Conservation (phyloP, 35 echinoderm and acorn worm species). For the Heliocidaris erythrogramma region DNA sequence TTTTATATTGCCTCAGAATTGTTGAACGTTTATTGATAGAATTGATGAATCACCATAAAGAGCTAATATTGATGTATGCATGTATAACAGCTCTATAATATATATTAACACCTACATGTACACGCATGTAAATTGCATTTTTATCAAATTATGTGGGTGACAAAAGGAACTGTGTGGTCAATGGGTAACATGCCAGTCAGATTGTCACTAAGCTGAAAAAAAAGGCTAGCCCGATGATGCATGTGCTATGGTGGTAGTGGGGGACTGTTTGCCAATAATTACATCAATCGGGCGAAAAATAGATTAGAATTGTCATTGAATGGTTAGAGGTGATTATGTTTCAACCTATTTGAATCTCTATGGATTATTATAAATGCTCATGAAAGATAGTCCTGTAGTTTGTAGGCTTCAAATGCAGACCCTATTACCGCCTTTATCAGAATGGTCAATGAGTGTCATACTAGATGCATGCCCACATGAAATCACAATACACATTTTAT, state of each 20-base stretch:
- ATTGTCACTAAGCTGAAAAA: neutral
- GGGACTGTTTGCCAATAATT: neutral
- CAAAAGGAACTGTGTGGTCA: neutral
- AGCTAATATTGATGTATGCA: neutral
- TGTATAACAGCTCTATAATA: neutral
- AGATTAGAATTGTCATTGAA: constrained; percentile 6
- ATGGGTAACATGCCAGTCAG: neutral
- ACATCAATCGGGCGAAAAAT: neutral
- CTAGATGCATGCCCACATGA: neutral
- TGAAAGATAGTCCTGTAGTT: neutral
- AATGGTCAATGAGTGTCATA: neutral
- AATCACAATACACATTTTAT: neutral
- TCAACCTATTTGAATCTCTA: neutral
- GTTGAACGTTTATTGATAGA: neutral
- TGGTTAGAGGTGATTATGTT: neutral
- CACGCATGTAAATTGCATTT: neutral
- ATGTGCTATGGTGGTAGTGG: neutral
- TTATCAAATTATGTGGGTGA: neutral
- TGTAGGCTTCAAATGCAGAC: neutral
- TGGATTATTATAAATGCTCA: neutral
- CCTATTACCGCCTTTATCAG: neutral
- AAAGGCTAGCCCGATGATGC: neutral
- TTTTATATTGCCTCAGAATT: neutral
- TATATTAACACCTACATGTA: neutral
- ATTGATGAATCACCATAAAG: neutral